phyloP scores from a whole-genome alignment of 1,140 invertebrate genomes.

The Calliopsis andreniformis region DNA sequence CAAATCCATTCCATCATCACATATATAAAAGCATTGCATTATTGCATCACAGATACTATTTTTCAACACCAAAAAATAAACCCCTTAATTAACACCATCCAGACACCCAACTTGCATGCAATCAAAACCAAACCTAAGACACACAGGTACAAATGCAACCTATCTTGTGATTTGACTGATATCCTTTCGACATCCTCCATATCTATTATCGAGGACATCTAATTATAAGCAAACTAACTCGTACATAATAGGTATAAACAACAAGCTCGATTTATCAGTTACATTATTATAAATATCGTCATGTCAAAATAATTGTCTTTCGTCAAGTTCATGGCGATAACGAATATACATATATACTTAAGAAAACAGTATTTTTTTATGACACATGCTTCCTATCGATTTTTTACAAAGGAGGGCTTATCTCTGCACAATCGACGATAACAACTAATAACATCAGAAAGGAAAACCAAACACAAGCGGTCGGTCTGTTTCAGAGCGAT shows the following conservation, averaged over 20 bases:
- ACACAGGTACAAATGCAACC: no score
- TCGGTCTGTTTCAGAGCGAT: conserved; percentile 47
- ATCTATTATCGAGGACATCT: not conserved
- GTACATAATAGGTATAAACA: not conserved
- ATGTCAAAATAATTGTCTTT: no score
- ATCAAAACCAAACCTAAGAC: no score
- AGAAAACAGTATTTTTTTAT: no score
- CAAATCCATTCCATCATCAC: no score
- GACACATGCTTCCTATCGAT: no score
- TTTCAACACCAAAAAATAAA: no score
- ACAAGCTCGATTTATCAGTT: not conserved
- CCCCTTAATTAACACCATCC: no score
- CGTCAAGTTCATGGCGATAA: not conserved
- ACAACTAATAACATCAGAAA: not conserved
- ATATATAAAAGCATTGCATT: no score
- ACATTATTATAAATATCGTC: not conserved
- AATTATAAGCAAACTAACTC: not conserved
- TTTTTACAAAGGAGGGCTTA: not conserved
- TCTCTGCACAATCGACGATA: not conserved
- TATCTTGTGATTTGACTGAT: no score
- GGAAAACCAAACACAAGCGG: not conserved
- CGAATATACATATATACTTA: not conserved
- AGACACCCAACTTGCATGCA: no score
- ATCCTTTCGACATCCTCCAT: not conserved
- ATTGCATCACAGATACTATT: no score